These are phyloP conservation scores for Eriocheir sinensis DNA, from an alignment of 1,140 invertebrate genomes.

Conservation along the genomic window DNA sequence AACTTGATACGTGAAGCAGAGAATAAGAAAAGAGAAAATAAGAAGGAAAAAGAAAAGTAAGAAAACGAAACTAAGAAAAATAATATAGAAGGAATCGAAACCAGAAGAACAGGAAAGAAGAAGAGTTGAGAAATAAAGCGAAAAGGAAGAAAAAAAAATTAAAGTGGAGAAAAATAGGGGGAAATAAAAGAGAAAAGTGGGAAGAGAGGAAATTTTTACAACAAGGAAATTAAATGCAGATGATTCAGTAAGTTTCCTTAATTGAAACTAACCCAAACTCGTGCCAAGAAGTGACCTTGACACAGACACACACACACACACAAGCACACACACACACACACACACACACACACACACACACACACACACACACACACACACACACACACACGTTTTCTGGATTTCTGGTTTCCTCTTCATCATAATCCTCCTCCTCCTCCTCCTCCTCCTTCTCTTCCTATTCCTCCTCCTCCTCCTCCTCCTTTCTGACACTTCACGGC, in stretches of 20 bases:
- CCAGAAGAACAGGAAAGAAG: not conserved
- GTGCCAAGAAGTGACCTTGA: not conserved
- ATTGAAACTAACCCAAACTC: not conserved
- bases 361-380: too few relatives aligned
- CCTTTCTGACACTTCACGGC: not conserved
- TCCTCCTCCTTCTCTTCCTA: not conserved
- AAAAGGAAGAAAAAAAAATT: not conserved
- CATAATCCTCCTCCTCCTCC: not conserved
- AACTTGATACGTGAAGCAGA: not conserved
- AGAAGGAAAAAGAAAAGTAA: not conserved
- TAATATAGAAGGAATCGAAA: not conserved
- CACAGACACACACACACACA: slow-evolving; percentile 13
- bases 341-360: not conserved
- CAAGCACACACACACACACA: slow-evolving; percentile 11
- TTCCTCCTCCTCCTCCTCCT: not conserved
- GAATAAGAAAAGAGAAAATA: not conserved
- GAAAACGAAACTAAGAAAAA: not conserved
- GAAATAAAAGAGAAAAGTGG: not conserved
- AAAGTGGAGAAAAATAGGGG: not conserved
- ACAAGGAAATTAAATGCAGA: too few relatives aligned
- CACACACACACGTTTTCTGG: too few relatives aligned
- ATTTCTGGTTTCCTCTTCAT: not conserved
- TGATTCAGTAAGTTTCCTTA: not conserved
- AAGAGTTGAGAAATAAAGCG: not conserved
- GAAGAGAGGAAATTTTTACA: not conserved